These are phyloP conservation scores for Drosophila erecta DNA, from an alignment of 1,140 invertebrate genomes.

Conservation along the genomic window DNA sequence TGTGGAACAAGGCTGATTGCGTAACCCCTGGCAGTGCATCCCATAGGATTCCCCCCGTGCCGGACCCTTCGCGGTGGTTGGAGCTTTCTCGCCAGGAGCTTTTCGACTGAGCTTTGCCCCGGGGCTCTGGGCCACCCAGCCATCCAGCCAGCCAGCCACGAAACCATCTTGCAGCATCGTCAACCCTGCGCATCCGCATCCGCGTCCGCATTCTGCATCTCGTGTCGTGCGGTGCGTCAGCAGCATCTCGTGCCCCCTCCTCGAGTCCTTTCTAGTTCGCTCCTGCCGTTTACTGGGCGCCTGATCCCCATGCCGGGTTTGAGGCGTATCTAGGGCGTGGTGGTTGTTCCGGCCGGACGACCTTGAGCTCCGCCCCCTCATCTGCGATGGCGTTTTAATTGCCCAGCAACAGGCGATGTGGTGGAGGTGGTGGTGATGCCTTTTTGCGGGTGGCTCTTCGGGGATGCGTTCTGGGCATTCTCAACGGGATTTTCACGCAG, in stretches of 20 bases:
- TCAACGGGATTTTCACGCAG: constrained; percentile 55
- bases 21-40: background rate
- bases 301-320: constrained; percentile 70
- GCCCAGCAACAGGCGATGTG: constrained; percentile 48
- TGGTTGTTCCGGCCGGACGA: constrained; percentile 48
- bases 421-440: background rate
- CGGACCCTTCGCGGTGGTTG: background rate
- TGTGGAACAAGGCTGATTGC: background rate
- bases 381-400: constrained; percentile 38
- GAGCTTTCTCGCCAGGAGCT: constrained; percentile 11
- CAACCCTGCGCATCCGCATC: constrained; percentile 41
- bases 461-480: constrained; percentile 14
- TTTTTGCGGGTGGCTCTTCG: background rate
- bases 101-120: constrained; percentile 9
- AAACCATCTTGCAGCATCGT: constrained; percentile 6
- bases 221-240: constrained; percentile 12
- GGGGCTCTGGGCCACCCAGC: background rate
- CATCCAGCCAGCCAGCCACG: background rate
- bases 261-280: constrained; percentile 5
- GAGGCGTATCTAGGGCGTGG: constrained; percentile 82
- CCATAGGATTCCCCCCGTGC: background rate
- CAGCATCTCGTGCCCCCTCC: constrained; percentile 8
- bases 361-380: constrained; percentile 18
- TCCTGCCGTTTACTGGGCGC: constrained; percentile 54
- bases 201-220: constrained; percentile 38